A percentile compares a stretch with the other conserved stretches of the same genome.
Evolutionary conservation across 2,888 invertebrate species (phyloP).

Genomic region (Cremastinae sp.): DNA sequence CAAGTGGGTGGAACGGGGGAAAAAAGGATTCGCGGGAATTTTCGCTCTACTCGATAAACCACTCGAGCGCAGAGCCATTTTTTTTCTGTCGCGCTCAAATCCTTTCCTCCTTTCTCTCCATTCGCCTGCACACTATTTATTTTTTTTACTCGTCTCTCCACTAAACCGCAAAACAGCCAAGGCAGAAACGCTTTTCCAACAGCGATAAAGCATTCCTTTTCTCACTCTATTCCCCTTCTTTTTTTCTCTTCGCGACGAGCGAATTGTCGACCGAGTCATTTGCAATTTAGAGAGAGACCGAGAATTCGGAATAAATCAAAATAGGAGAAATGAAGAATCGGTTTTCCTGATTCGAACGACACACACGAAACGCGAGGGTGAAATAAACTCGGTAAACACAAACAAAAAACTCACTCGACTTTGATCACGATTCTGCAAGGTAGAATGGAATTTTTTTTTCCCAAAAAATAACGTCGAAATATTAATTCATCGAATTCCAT

Average conservation of each 20-base stretch:
- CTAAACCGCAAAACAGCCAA: constrained; percentile 33
- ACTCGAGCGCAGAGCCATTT: constrained; percentile 48
- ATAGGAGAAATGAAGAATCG: constrained; percentile 26
- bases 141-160: constrained; percentile 25
- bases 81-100: constrained; percentile 9
- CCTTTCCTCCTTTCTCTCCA: constrained; percentile 1
- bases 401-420: neutral
- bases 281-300: constrained; percentile 11
- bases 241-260: constrained; percentile 14
- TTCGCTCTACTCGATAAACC: constrained; percentile 55
- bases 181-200: constrained; percentile 6
- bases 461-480: no score
- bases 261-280: constrained; percentile 30
- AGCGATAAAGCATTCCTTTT: constrained; percentile 28
- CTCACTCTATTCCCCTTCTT: neutral
- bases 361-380: constrained; percentile 2
- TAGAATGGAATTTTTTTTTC: no score
- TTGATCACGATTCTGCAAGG: no score
- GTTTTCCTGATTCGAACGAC: constrained; percentile 20
- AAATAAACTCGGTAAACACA: neutral
- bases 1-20: neutral
- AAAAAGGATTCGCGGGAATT: constrained; percentile 37
- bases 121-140: constrained; percentile 13
- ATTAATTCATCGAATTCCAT: no score
- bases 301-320: constrained; percentile 37